Percentiles rank a stretch among this genome's conserved stretches.
Conservation (phyloP, 2,888 invertebrate genomes). For the Campoletis raptor region DNA sequence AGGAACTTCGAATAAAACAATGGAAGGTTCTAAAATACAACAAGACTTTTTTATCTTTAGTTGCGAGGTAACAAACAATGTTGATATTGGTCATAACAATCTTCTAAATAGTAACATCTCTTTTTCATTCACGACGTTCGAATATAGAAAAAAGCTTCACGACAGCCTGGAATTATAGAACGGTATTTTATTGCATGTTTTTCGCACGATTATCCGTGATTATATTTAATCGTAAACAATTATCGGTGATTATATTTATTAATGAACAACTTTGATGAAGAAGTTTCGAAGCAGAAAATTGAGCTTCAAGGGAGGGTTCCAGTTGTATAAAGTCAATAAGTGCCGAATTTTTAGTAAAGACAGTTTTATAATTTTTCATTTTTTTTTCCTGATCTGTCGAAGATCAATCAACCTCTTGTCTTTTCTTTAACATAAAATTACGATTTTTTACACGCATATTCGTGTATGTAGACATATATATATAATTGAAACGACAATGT, state of each 20-base stretch:
- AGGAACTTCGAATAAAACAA: not conserved
- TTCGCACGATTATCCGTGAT: too few relatives aligned
- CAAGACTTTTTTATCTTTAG: not conserved
- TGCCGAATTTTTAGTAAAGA: not conserved
- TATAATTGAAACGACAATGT: conserved; percentile 14
- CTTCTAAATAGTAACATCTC: not conserved
- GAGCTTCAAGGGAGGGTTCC: not conserved
- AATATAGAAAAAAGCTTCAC: not conserved
- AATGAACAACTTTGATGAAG: not conserved
- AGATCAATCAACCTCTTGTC: not conserved
- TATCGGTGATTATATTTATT: too few relatives aligned
- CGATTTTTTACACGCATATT: not conserved
- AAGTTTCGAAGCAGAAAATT: not conserved
- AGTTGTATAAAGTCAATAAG: not conserved
- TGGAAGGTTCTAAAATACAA: too few relatives aligned
- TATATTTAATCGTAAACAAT: too few relatives aligned
- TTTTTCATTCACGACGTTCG: not conserved
- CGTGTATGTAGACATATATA: not conserved
- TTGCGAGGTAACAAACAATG: not conserved
- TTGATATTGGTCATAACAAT: not conserved
- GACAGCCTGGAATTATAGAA: not conserved
- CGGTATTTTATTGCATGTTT: not conserved
- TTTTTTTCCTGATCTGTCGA: conserved; percentile 14
- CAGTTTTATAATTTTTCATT: not conserved
- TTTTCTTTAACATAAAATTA: not conserved